phyloP scores from a whole-genome alignment of 2,888 invertebrate species.

The Drosophila austrosaltans region DNA sequence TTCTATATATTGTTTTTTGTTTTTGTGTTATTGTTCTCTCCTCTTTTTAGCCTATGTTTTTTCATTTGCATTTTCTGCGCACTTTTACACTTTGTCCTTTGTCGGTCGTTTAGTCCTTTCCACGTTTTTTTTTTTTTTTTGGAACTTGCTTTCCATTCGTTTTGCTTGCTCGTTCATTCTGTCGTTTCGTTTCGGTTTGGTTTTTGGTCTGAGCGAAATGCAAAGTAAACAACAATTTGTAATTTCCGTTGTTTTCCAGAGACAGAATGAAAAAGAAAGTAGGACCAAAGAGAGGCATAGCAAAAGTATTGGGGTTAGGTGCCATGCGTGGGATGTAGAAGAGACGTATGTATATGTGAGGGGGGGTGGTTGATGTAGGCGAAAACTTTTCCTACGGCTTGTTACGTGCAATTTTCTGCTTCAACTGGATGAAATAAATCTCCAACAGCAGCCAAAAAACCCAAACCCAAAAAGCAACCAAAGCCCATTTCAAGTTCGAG shows the following conservation, averaged over 20 bases:
- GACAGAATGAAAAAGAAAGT: slow-evolving; percentile 21
- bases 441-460: slow-evolving; percentile 26
- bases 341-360: slow-evolving; percentile 30
- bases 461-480: slow-evolving; percentile 12
- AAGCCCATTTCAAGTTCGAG: slow-evolving; percentile 31
- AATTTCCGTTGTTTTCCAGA: slow-evolving; percentile 69
- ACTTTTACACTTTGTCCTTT: slow-evolving; percentile 40
- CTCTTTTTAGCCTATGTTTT: slow-evolving; percentile 42
- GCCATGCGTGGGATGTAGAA: not conserved
- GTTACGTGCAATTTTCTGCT: slow-evolving; percentile 77
- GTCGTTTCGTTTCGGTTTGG: slow-evolving; percentile 2
- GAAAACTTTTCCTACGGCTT: slow-evolving; percentile 70
- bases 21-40: not conserved
- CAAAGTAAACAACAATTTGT: slow-evolving; percentile 77
- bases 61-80: slow-evolving; percentile 50
- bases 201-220: slow-evolving; percentile 58
- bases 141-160: not conserved
- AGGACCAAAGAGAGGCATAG: slow-evolving; percentile 23
- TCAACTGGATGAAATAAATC: slow-evolving; percentile 74
- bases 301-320: slow-evolving; percentile 1
- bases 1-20: too few relatives aligned
- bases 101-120: slow-evolving; percentile 27
- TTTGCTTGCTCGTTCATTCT: slow-evolving; percentile 10
- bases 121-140: not conserved
- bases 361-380: slow-evolving; percentile 10